Percentiles rank a stretch among this genome's conserved stretches.
Conservation (phyloP, 2,888 invertebrate species). For the Cremastinae sp. region DNA sequence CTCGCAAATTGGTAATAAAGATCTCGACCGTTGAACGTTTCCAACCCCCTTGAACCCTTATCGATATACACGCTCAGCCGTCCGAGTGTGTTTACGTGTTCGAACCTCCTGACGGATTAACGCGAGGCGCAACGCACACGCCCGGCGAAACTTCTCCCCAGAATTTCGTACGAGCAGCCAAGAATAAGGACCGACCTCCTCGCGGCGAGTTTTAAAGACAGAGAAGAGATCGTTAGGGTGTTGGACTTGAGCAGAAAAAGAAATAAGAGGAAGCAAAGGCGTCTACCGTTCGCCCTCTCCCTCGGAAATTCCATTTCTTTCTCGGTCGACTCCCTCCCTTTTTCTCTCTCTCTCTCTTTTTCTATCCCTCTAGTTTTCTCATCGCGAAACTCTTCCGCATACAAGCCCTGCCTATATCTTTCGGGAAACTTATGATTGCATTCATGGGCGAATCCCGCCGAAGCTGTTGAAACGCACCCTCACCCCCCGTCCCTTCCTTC, state of each 20-base stretch:
- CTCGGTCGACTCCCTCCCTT: background rate
- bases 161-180: conserved; percentile 56
- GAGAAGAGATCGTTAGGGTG: no score
- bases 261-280: conserved; percentile 31
- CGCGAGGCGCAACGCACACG: conserved; percentile 52
- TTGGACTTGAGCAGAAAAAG: background rate
- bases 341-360: conserved; percentile 8
- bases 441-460: conserved; percentile 48
- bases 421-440: conserved; percentile 52
- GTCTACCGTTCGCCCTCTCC: conserved; percentile 26
- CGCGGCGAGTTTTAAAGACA: no score
- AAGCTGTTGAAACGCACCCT: conserved; percentile 36
- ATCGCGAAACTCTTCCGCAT: conserved; percentile 38
- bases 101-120: conserved; percentile 48
- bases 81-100: background rate
- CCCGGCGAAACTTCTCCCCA: conserved; percentile 50
- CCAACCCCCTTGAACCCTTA: conserved; percentile 2
- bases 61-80: no score
- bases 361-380: conserved; percentile 31
- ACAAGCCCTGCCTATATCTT: conserved; percentile 35
- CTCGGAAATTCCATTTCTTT: conserved; percentile 42
- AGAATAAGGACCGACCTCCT: background rate
- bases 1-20: conserved; percentile 62
- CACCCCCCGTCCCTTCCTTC: background rate
- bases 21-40: conserved; percentile 56